Base-by-base conservation (phyloP, 1,140 invertebrate genomes). In the Zaprionus taronus region DNA sequence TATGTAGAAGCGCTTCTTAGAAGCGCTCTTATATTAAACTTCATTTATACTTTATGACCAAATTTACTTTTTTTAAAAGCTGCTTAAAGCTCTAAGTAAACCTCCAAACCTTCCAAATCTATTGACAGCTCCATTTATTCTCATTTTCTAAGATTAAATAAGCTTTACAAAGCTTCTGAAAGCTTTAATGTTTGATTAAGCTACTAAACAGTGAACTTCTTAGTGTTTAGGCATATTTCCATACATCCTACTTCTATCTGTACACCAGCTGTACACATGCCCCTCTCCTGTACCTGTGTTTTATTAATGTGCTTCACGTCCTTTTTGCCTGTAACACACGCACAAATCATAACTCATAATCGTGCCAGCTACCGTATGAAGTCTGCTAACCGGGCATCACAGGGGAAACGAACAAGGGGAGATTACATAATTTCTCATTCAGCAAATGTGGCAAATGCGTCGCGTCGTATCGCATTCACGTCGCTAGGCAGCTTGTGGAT, bases 381-480 rank as follows among this genome's bases (percentile, higher is more conserved):
- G 11, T 51, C 26, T 15, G 15, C 6, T 11, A 31, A 31, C 31
- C 31, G 31, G 31, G 41, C n/a, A 69, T 62, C 61, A 53, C 57
- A 74, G 5, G 7, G n/a, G 41, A 2, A n/a, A 7, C n/a, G 15
- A 17, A 6, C 2, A 17, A n/a, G n/a, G 1, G 41, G 1, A 47
- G 67, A 86, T 89, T 89, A 81, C 57, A 79, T 81, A 89, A 89
- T 77, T 79, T 63, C 62, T n/a, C 20, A 24, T 51, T 22, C 17
- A 28, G 77, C 22, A 24, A 38, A 55, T 44, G 68, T 44, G 24
- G 24, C 51, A 64, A 31, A 63, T 12, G 49, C 28, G 36, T n/a
- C 20, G 58, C 26, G n/a, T 31, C 28, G 28, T 11, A 7, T 31
- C 28, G 28, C 28, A 31, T 31, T 31, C 31, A 3, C 9, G 31